Percentiles rank a stretch among this genome's conserved stretches.
phyloP scores from a whole-genome alignment of 2,113 vertebrate species.

The Calidris pygmaea region DNA sequence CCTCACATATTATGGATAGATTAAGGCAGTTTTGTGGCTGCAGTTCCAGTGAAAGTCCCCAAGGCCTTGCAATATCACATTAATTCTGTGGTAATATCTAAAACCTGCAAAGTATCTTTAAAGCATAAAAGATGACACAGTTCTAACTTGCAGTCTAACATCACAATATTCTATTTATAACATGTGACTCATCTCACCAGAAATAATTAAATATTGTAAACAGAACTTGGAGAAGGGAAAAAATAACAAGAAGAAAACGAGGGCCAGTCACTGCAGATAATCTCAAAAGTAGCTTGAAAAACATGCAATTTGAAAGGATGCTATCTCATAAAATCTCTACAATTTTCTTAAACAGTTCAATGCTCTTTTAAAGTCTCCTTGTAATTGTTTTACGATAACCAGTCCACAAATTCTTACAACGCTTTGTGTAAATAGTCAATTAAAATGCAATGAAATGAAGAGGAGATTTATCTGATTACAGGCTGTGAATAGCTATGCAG shows the following conservation, averaged over 20 bases:
- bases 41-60: not conserved
- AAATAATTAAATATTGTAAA: constrained; percentile 61
- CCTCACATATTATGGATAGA: not conserved
- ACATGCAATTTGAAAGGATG: too few species aligned
- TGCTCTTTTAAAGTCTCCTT: not conserved
- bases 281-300: not conserved
- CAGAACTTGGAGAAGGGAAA: constrained; percentile 7
- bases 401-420: not conserved
- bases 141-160: constrained; percentile 33
- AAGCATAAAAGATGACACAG: constrained; percentile 37
- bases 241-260: not conserved
- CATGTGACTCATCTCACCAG: constrained; percentile 12
- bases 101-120: constrained; percentile 29
- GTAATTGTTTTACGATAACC: not conserved
- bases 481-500: not conserved
- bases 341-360: not conserved
- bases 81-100: not conserved
- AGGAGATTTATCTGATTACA: constrained; percentile 42
- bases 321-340: not conserved
- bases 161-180: constrained; percentile 57
- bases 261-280: not conserved
- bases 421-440: constrained; percentile 18
- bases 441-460: constrained; percentile 39
- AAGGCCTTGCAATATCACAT: not conserved
- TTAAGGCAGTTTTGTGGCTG: not conserved